These are phyloP conservation scores for Drosophila navojoa DNA, from an alignment of 1,140 invertebrate genomes.

Conservation along the genomic window DNA sequence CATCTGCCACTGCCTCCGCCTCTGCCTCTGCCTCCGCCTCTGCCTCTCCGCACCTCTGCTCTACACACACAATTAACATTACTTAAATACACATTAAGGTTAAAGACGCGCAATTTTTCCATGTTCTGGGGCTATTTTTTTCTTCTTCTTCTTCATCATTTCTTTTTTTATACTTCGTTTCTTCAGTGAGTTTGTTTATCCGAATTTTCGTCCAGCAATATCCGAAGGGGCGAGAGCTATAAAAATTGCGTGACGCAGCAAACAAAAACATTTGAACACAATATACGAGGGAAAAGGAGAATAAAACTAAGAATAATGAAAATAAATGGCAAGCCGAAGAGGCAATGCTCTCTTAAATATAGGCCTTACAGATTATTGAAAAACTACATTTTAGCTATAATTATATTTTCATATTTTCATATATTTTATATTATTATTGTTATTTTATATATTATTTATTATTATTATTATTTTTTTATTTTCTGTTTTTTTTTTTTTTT, in stretches of 20 bases:
- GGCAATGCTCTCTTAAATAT: background rate
- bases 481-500: too few species aligned
- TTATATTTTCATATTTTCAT: too few species aligned
- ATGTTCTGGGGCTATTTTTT: constrained; percentile 75
- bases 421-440: too few species aligned
- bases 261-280: constrained; percentile 65
- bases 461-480: too few species aligned
- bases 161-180: too few species aligned
- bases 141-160: background rate
- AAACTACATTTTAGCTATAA: too few species aligned
- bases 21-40: too few species aligned
- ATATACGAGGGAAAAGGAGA: background rate
- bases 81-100: constrained; percentile 83
- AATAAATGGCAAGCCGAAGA: background rate
- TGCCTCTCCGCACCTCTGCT: background rate
- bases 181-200: constrained; percentile 58
- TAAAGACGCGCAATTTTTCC: constrained; percentile 80
- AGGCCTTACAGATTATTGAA: too few species aligned
- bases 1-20: constrained; percentile 38
- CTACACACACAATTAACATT: constrained; percentile 76
- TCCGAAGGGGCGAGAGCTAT: constrained; percentile 32
- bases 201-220: constrained; percentile 22
- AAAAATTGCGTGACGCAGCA: constrained; percentile 77
- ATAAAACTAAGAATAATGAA: constrained; percentile 3
- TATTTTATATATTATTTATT: too few species aligned